Base-by-base conservation (phyloP, 1,140 invertebrate species). In the Platyura marginata region DNA sequence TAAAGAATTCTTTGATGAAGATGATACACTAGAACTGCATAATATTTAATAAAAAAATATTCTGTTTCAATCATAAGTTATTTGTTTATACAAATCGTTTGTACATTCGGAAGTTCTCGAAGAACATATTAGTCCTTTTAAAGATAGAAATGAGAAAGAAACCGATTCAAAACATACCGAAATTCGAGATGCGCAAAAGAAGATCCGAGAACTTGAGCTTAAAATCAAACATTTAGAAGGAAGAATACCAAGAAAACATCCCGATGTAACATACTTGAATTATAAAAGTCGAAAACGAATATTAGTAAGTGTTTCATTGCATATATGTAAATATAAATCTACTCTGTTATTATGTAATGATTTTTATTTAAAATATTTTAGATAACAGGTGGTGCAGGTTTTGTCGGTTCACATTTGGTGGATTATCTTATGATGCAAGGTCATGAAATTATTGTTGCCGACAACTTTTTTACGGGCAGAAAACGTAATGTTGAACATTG, bases 401-500 rank as follows among this genome's bases (percentile, higher is more conserved):
- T 99, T 70, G 95, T 99, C 23, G 96, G 96, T 0, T 97, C 93
- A 2, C 95, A 99, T 66, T 68, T 99, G 21, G 90, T 97, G 0
- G 95, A 99, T 61, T 69, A 77, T 47, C 66, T 99, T 22, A 97
- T 99, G 93, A 66, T 83, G 42, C 80, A 87, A 52, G 95, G 96
- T 1, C 95, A 98, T 67, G 93, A 98, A 68, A 88, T 99, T 0
- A 96, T 92, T 53, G 94, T 97, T 3, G 87, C 86, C 3, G 95
- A 98, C 61, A 98, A 98, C 63, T 98, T 97, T 63, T 98, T 96
- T 62, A 98, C 95, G 11, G 94, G 94, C 2, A 69, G 92, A 34
- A 97, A 96, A 61, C 69, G 83, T 21, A 99, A 99, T 66, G 84
- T 99, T 1, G 93, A 96, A 56, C 93, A 98, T 55, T 98, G 95